Percentiles rank a stretch among this genome's conserved stretches.
Conservation (phyloP, 2,888 invertebrate genomes). For the Alloscopus bannaensis region DNA sequence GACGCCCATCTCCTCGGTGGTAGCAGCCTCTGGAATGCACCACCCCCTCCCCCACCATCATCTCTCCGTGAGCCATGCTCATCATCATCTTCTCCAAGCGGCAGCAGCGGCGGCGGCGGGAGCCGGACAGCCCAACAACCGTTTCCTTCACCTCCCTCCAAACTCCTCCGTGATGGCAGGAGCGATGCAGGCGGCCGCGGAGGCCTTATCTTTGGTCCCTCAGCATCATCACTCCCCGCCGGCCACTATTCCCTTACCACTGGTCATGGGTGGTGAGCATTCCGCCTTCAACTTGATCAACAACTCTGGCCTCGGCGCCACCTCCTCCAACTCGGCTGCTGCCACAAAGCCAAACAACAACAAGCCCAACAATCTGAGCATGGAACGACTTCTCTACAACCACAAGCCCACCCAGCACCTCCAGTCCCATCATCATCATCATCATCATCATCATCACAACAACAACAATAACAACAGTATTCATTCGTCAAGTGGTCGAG, state of each 20-base stretch:
- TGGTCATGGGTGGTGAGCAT: constrained; percentile 91
- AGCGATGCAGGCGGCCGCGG: constrained; percentile 61
- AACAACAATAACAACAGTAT: constrained; percentile 47
- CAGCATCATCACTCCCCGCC: constrained; percentile 53
- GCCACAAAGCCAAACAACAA: constrained; percentile 5
- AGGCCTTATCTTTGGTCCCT: constrained; percentile 62
- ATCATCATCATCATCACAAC: constrained; percentile 26
- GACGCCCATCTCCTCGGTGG: constrained; percentile 54
- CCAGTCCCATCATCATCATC: no score
- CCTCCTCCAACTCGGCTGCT: constrained; percentile 35
- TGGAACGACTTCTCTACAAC: constrained; percentile 61
- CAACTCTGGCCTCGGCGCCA: constrained; percentile 65
- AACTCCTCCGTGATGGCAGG: constrained; percentile 59
- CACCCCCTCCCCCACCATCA: constrained; percentile 75
- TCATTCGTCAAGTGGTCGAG: constrained; percentile 28
- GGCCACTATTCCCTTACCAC: constrained; percentile 74
- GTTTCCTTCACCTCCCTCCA: constrained; percentile 63
- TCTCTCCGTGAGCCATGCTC: constrained; percentile 45
- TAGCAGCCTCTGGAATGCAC: constrained; percentile 67
- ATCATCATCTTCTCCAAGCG: constrained; percentile 59
- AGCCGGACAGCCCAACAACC: constrained; percentile 56
- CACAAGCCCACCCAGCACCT: constrained; percentile 35
- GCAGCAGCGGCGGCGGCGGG: constrained; percentile 56
- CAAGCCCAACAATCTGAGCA: constrained; percentile 53
- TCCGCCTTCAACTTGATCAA: constrained; percentile 85